Evolutionary conservation across 2,888 invertebrate genomes (phyloP), one percentile per base, ranked within the genome.

Genomic region (Thyatira batis): DNA sequence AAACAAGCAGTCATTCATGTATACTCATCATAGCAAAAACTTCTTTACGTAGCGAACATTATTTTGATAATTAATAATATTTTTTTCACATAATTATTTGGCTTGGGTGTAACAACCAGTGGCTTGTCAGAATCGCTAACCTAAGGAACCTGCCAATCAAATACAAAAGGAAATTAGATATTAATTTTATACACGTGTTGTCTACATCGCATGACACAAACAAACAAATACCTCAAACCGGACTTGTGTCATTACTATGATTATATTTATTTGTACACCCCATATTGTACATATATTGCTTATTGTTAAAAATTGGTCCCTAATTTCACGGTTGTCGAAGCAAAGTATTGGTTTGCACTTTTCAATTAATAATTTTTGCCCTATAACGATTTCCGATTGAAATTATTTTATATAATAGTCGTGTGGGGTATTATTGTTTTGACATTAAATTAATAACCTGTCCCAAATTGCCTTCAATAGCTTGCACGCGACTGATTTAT

Each of bases 331-430:
- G 69, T 70, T 9, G 23, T 25, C 59, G 67, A 56, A 54, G 58
- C 60, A 52, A 61, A 67, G 45, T 62, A 74, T 74, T 71, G 71
- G 70, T 61, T 66, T 53, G 63, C 64, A 60, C 71, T 78, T 78
- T 80, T 76, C 77, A 76, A 78, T 82, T 80, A 79, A 70, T 74
- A 78, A 70, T 72, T 76, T 53, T 74, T 51, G 62, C 65, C 63
- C 49, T 51, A 66, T 80, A 77, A 81, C 77, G 65, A 76, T 78
- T 80, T 79, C 79, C 80, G 67, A 73, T 73, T 70, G 53, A 43
- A 60, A 62, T 63, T 57, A 58, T 27, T 20, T 49, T n/a, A n/a
- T n/a, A n/a, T n/a, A n/a, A n/a, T n/a, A n/a, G n/a, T n/a, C n/a
- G 39, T 52, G 20, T 23, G 48, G 48, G 50, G 45, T 45, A 53